A percentile compares a stretch with the other conserved stretches of the same genome.
Evolutionary conservation across 2,888 invertebrate genomes (phyloP).

Genomic region (Luperina nickerlii): DNA sequence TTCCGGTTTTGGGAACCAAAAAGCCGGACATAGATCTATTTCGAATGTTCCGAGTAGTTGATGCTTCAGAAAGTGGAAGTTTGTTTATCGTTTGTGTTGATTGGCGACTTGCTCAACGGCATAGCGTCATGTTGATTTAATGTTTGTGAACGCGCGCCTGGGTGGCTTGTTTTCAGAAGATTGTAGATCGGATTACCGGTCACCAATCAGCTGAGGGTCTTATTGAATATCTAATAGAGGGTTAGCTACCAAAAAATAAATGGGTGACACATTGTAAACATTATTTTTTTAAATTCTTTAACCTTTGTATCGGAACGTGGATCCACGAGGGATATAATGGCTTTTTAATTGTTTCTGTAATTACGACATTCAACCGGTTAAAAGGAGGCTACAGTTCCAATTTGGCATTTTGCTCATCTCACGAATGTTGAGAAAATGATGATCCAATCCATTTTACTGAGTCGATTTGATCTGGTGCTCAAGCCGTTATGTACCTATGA

Average conservation of each 20-base stretch:
- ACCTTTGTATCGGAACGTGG: not conserved
- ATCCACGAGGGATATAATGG: not conserved
- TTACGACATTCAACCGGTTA: not conserved
- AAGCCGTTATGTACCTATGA: not conserved
- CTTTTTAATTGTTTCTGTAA: not conserved
- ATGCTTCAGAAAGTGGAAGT: conserved; percentile 37
- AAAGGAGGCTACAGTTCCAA: not conserved
- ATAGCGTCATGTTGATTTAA: conserved; percentile 23
- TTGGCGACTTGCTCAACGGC: conserved; percentile 13
- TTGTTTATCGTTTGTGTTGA: conserved; percentile 48
- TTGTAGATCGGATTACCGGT: conserved; percentile 17
- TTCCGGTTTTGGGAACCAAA: conserved; percentile 41
- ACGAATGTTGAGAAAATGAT: not conserved
- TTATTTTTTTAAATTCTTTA: not conserved
- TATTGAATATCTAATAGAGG: not conserved
- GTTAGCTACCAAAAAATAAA: not conserved
- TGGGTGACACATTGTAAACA: too few relatives aligned
- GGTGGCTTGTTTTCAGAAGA: conserved; percentile 1
- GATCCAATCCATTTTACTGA: too few relatives aligned
- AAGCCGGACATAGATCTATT: conserved; percentile 37
- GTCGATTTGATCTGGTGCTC: not conserved
- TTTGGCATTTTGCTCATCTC: not conserved
- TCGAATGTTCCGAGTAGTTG: conserved; percentile 26
- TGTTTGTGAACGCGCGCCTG: conserved; percentile 2
- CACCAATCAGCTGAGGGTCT: not conserved